These are phyloP conservation scores for Brachyptera risi DNA, from an alignment of 2,888 invertebrate species.

Conservation along the genomic window DNA sequence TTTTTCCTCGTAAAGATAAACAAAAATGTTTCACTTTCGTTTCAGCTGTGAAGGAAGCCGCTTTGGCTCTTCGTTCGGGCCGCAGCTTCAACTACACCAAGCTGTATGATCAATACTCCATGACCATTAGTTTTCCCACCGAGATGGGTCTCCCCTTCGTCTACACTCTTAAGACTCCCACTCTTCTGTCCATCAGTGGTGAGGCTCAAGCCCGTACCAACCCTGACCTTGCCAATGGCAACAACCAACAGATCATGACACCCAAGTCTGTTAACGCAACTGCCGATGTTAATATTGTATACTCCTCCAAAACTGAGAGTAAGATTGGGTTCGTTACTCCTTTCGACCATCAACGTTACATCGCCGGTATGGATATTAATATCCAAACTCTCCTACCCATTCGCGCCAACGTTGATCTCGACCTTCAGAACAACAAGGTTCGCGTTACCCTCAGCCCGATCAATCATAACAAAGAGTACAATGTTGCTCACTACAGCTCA, in stretches of 20 bases:
- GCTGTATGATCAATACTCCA: constrained; percentile 53
- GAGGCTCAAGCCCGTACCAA: constrained; percentile 48
- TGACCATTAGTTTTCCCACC: constrained; percentile 63
- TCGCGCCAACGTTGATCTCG: constrained; percentile 46
- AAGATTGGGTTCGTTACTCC: constrained; percentile 63
- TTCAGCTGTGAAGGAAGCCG: constrained; percentile 44
- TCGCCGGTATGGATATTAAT: constrained; percentile 59
- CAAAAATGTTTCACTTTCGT: no score
- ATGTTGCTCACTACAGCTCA: constrained; percentile 55
- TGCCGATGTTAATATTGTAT: constrained; percentile 50
- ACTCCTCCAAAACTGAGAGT: constrained; percentile 55
- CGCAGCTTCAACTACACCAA: constrained; percentile 56
- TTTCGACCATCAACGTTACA: constrained; percentile 52
- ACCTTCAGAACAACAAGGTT: constrained; percentile 48
- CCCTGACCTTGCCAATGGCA: constrained; percentile 38
- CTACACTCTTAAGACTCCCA: constrained; percentile 57
- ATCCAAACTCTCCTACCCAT: constrained; percentile 56
- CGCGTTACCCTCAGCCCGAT: constrained; percentile 50
- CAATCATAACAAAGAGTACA: constrained; percentile 49
- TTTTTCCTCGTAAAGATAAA: constrained; percentile 9
- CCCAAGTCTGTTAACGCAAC: constrained; percentile 46
- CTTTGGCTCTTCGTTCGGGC: constrained; percentile 47
- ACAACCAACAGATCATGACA: constrained; percentile 33
- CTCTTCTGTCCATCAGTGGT: constrained; percentile 51
- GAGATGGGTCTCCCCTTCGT: constrained; percentile 66